phyloP scores from a whole-genome alignment of 2,113 vertebrate species.

The Hypanus sabinus region DNA sequence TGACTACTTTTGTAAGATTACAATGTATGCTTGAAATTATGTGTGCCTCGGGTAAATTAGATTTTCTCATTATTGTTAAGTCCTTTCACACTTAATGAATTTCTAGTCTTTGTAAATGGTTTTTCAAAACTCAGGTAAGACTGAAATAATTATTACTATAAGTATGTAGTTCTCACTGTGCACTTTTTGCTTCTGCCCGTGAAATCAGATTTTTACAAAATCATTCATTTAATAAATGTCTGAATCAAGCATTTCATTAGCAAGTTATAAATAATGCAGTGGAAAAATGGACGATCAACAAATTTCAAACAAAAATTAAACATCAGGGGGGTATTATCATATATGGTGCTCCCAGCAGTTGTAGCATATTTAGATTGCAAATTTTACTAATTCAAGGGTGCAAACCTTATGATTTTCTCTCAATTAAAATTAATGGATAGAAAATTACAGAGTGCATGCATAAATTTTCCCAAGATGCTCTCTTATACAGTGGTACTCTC shows the following conservation, averaged over 20 bases:
- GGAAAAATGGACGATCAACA: not conserved
- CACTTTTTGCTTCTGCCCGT: not conserved
- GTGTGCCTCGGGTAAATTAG: not conserved
- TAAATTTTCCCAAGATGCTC: not conserved
- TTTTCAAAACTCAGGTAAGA: not conserved
- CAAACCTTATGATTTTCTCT: not conserved
- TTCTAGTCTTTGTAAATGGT: conserved; percentile 5
- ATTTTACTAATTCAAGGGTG: not conserved
- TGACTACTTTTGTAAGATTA: not conserved
- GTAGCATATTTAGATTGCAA: not conserved
- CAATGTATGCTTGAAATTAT: not conserved
- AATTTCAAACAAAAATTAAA: not conserved
- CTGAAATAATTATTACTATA: not conserved
- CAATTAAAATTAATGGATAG: not conserved
- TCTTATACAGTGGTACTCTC: not conserved
- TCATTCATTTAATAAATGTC: not conserved
- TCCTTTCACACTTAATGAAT: not conserved
- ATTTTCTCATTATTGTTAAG: not conserved
- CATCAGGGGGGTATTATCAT: not conserved
- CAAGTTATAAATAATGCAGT: conserved; percentile 4
- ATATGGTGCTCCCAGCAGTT: not conserved
- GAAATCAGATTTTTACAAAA: not conserved
- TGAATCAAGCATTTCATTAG: not conserved
- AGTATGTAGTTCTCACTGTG: not conserved
- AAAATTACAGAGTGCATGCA: not conserved